Evolutionary conservation across 2,888 invertebrate genomes (phyloP).

Genomic region (Conops quadrifasciatus): DNA sequence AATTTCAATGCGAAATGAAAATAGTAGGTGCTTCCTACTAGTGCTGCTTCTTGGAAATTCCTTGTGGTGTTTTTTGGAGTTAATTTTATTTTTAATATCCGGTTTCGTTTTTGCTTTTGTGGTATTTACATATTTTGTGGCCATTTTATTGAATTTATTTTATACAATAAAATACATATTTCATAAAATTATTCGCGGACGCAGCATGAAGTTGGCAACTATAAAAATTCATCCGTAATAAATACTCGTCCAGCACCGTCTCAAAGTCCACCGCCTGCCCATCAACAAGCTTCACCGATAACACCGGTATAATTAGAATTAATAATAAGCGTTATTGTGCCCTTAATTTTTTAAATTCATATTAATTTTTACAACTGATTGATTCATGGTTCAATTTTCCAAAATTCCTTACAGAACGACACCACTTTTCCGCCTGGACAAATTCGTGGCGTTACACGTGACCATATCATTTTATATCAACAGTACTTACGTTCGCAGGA

Average conservation of each 20-base stretch:
- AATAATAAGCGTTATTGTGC: background rate
- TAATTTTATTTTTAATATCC: too few species aligned
- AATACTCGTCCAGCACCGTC: constrained; percentile 60
- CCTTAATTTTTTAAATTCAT: background rate
- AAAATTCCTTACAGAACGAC: constrained; percentile 68
- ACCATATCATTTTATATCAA: constrained; percentile 61
- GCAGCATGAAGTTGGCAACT: constrained; percentile 70
- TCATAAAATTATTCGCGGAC: constrained; percentile 51
- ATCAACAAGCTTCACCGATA: constrained; percentile 80
- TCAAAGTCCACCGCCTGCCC: constrained; percentile 85
- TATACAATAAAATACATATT: background rate
- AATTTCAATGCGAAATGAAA: too few species aligned
- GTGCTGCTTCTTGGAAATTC: too few species aligned
- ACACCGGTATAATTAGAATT: constrained; percentile 69
- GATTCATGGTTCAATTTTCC: too few species aligned
- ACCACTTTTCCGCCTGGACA: constrained; percentile 63
- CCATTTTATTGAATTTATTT: background rate
- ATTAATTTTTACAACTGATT: background rate
- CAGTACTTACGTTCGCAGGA: constrained; percentile 68
- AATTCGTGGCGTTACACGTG: constrained; percentile 54
- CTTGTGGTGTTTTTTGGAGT: too few species aligned
- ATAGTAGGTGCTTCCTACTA: too few species aligned
- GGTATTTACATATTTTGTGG: background rate
- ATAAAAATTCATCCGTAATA: constrained; percentile 60
- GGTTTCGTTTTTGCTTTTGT: background rate